Conservation (phyloP, 2,888 invertebrate genomes). For the Oscheius sp. region DNA sequence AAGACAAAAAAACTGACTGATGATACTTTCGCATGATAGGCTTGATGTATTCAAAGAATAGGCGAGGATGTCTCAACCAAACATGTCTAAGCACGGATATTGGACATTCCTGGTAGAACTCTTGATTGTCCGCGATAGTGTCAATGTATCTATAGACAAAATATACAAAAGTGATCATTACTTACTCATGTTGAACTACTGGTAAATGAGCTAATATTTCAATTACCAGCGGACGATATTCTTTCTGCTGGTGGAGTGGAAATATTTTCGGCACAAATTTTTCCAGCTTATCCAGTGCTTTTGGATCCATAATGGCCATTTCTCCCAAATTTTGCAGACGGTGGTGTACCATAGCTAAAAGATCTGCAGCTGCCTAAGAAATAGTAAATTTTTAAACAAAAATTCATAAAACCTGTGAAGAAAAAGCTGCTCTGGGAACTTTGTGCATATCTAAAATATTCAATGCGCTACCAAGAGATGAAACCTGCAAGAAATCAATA, state of each 20-base stretch:
- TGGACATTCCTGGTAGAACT: slow-evolving; percentile 33
- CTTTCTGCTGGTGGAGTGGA: slow-evolving; percentile 5
- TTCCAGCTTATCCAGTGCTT: slow-evolving; percentile 18
- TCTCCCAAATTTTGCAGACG: slow-evolving; percentile 23
- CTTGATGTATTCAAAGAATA: slow-evolving; percentile 15
- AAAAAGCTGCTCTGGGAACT: slow-evolving; percentile 90
- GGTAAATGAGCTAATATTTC: slow-evolving; percentile 24
- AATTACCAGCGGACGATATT: slow-evolving; percentile 31
- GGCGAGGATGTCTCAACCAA: slow-evolving; percentile 19
- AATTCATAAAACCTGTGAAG: slow-evolving; percentile 82
- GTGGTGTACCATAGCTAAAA: not conserved
- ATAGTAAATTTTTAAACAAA: not conserved
- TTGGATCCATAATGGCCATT: not conserved
- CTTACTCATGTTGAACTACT: slow-evolving; percentile 7
- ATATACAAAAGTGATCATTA: not conserved
- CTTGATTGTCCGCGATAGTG: slow-evolving; percentile 8
- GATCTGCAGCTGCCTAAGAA: slow-evolving; percentile 29
- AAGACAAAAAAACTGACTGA: not conserved
- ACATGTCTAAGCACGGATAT: slow-evolving; percentile 27
- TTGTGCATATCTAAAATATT: slow-evolving; percentile 92
- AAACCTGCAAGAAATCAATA: not conserved
- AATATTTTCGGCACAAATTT: slow-evolving; percentile 32
- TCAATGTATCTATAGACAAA: slow-evolving; percentile 28
- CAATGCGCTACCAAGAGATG: slow-evolving; percentile 83
- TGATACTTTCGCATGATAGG: slow-evolving; percentile 9